Evolutionary conservation across 2,797 vertebrate genomes (phyloP), one percentile per base, ranked within the genome.

Genomic region (Perodicticus potto): DNA sequence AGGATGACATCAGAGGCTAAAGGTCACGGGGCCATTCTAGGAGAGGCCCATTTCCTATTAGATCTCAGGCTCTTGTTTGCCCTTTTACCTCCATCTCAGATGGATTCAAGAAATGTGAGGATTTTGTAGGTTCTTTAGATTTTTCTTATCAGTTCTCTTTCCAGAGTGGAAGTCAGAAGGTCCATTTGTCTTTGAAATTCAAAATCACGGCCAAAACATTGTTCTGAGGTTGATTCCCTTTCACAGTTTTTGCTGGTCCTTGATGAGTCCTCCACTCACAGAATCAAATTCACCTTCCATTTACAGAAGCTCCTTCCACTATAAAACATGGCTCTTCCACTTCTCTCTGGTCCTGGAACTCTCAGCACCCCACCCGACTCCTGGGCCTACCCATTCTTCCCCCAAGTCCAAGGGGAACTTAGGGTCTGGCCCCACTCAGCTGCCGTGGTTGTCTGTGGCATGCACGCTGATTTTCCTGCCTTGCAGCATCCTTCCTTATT

Each of bases 401-500:
- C 74, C 25, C 11, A 0, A 25, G 27, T 32, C 17, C 3, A 0
- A 13, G 9, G 9, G 73, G 63, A 34, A 20, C 49, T 12, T 4
- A 0, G 4, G 5, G 40, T 27, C 86, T 23, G 14, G 5, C 1
- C 40, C 37, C 2, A 1, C 45, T 27, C 19, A 0, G 67, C 67
- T 5, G 3, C 3, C n/a, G 17, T 7, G 23, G 7, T 19, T 7
- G 5, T 25, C 88, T 34, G 78, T 23, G 6, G 3, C 1, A 2
- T 13, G 7, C 25, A 0, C 1, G 14, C 59, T 1, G 16, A 14
- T 19, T 27, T 32, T 67, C 22, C 14, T 0, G 5, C 17, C 65
- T 7, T 37, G 12, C 3, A 0, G 29, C 0, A 0, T 5, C 40
- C 69, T 29, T 9, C 1, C 7, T 7, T 2, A 22, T n/a, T 8